Evolutionary conservation across 2,888 invertebrate genomes (phyloP).

Genomic region (Heliconius hortense): DNA sequence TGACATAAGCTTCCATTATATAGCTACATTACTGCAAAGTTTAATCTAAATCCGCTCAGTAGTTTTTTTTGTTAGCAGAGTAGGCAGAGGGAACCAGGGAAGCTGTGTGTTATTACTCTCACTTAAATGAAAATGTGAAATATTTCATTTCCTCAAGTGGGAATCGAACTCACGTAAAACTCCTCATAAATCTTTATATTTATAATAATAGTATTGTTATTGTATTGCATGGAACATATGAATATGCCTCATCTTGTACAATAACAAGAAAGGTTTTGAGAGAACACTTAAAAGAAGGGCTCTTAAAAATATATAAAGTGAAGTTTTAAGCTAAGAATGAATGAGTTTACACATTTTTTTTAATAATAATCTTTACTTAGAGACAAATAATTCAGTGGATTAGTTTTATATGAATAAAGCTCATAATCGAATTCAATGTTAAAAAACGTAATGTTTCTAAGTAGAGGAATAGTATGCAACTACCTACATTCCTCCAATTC

Average conservation of each 20-base stretch:
- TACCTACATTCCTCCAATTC: not conserved
- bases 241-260: not conserved
- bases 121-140: too few species aligned
- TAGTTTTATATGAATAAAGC: not conserved
- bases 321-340: not conserved
- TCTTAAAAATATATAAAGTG: not conserved
- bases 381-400: too few species aligned
- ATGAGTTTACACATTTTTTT: not conserved
- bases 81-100: too few species aligned
- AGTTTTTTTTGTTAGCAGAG: too few species aligned
- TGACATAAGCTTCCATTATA: too few species aligned
- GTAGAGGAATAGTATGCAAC: not conserved
- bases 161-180: too few species aligned
- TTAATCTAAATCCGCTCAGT: too few species aligned
- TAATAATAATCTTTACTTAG: not conserved
- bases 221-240: not conserved
- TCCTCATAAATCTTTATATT: too few species aligned
- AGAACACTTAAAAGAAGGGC: not conserved
- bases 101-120: too few species aligned
- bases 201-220: too few species aligned
- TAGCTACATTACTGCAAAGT: too few species aligned
- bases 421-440: not conserved
- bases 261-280: not conserved
- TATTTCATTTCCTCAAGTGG: too few species aligned
- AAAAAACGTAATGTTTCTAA: not conserved